Conservation (phyloP, 1,140 invertebrate species). For the Drosophila ambigua region DNA sequence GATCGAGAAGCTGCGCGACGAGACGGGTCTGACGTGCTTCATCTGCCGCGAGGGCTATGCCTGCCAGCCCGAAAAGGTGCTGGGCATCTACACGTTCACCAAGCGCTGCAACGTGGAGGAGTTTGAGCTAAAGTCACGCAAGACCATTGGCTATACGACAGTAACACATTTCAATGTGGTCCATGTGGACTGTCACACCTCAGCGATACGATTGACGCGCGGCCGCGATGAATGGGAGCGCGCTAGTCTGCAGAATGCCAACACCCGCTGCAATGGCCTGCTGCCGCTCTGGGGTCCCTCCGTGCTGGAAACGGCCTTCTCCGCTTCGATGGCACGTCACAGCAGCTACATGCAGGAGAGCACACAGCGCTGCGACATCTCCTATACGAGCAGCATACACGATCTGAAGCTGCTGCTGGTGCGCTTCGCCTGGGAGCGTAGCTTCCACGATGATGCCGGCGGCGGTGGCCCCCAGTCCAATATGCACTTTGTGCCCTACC, state of each 20-base stretch:
- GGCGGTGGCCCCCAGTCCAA: constrained; percentile 98
- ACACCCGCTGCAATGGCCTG: constrained; percentile 98
- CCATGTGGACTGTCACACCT: constrained; percentile 99
- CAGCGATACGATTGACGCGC: constrained; percentile 91
- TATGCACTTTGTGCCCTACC: constrained; percentile 97
- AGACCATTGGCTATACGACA: constrained; percentile 94
- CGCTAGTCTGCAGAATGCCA: constrained; percentile 98
- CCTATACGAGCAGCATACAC: constrained; percentile 94
- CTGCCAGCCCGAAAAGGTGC: constrained; percentile 95
- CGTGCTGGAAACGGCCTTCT: constrained; percentile 97
- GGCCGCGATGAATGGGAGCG: constrained; percentile 98
- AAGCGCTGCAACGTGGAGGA: constrained; percentile 98
- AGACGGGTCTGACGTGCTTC: constrained; percentile 97
- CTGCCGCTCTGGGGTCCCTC: constrained; percentile 98
- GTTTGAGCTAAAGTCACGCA: constrained; percentile 93
- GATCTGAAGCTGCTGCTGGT: constrained; percentile 96
- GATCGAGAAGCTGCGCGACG: constrained; percentile 97
- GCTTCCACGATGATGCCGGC: constrained; percentile 98
- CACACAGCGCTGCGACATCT: constrained; percentile 94
- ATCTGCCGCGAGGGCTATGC: constrained; percentile 99
- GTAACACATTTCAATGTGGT: constrained; percentile 99
- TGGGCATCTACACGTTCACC: constrained; percentile 98
- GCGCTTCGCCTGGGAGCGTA: constrained; percentile 96
- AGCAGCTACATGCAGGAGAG: constrained; percentile 94
- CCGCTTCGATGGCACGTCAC: constrained; percentile 95